Evolutionary conservation across 2,888 invertebrate genomes (phyloP), one percentile per base, ranked within the genome.

Genomic region (Torymus tubicola): DNA sequence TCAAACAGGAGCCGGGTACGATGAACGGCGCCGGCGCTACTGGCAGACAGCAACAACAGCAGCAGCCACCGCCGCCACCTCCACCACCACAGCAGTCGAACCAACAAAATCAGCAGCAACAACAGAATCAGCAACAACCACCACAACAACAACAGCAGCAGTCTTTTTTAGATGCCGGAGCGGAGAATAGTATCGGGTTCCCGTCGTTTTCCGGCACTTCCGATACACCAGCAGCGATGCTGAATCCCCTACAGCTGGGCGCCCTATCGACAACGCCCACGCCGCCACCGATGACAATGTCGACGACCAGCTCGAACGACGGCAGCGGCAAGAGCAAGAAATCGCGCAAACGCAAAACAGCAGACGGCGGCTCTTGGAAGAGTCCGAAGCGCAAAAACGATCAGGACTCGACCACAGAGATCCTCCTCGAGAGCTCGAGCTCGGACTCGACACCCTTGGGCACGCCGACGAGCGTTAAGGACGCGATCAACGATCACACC

Each of bases 341-440:
- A 86, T 88, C 90, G 21, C 90, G 91, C 0, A 94, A 94, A 85
- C 92, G 95, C 82, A 95, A 94, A 91, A 92, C 93, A 0, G 93
- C 93, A 72, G 92, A 93, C 71, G 92, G 93, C 71, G 92, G 93
- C 74, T 93, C 93, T 91, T 93, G 93, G 90, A 91, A 93, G 12
- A 92, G 92, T 86, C 94, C 94, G 84, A 95, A 94, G 88, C 92
- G 93, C 16, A 94, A 94, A 84, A 92, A 91, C 1, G 91, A 92
- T 60, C 91, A 91, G 52, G 88, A 88, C 60, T 81, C 86, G 0
- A 83, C 84, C 4, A 42, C 8, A 8, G 94, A 95, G 79, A 92
- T 94, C 84, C 81, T 92, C 13, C 89, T 93, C 83, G 94, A 94
- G 84, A 93, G 94, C 0, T 95, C 94, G 13, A 93, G 93, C 81